Conservation (phyloP, 2,113 vertebrate species). For the Protobothrops flavoviridis region DNA sequence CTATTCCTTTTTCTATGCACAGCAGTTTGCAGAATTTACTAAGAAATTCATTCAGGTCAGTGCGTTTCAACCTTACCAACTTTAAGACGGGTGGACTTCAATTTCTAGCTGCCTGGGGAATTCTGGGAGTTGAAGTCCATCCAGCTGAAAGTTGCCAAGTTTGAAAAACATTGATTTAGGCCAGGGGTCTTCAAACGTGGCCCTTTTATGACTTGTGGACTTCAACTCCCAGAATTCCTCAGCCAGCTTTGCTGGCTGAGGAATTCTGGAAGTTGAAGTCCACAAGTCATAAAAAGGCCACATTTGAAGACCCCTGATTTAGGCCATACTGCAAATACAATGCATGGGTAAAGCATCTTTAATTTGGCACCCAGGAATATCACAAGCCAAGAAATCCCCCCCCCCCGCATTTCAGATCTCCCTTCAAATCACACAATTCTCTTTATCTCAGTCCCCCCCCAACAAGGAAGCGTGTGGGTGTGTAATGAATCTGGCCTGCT, state of each 20-base stretch:
- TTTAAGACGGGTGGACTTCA: neutral
- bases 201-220: too few relatives aligned
- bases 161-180: too few relatives aligned
- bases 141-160: too few relatives aligned
- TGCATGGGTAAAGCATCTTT: neutral
- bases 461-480: neutral
- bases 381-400: neutral
- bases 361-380: neutral
- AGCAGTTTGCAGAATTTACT: neutral
- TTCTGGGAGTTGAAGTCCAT: too few relatives aligned
- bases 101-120: too few relatives aligned
- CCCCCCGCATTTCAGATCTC: neutral
- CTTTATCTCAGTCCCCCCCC: neutral
- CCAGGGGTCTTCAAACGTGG: rapidly evolving
- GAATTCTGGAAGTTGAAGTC: too few relatives aligned
- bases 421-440: neutral
- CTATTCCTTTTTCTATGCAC: neutral
- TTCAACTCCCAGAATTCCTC: too few relatives aligned
- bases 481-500: neutral
- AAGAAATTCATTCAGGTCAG: neutral
- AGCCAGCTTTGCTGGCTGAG: too few relatives aligned
- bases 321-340: neutral
- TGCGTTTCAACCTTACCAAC: neutral
- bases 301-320: neutral
- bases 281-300: too few relatives aligned